Evolutionary conservation across 1,140 invertebrate species (phyloP), one percentile per base, ranked within the genome.

Genomic region (Tribolium castaneum): DNA sequence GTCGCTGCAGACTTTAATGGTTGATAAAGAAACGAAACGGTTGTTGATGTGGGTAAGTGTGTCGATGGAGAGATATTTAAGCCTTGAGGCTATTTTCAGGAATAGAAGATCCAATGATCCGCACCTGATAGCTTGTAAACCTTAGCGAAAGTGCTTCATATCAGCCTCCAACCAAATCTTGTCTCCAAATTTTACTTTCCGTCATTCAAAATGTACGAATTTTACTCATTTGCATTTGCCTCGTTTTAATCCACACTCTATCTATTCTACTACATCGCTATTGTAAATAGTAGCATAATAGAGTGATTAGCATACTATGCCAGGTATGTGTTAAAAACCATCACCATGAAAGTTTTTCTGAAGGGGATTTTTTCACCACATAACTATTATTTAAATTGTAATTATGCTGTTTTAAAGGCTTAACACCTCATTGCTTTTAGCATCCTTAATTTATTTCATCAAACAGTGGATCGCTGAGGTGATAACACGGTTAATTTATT

Each of bases 91-190:
- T 3, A 59, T 22, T 59, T 30, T 59, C 54, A 25, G 30, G 54
- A 59, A 25, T 30, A 59, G 54, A 59, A 59, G 54, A 59, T 59
- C 9, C 22, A 22, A 9, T 25, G 54, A 59, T 59, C 22, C 7
- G 54, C 54, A 59, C 54, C 54, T 30, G 54, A 59, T 59, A 59
- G 54, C 19, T 59, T 59, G 22, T 59, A 59, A 59, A 59, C 54
- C 54, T 30, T n/a, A 59, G 54, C 54, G 54, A 59, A 59, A 59
- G 54, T 59, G 54, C 54, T 59, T 25, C 10, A 12, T 22, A 45
- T 45, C 16, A 30, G 22, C 10, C 54, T 59, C 54, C 13, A 59
- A 25, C 10, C 54, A 22, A 59, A 14, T 19, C 54, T 59, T 59
- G 51, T 52, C 51, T 30, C 54, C 6, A 59, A 45, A 59, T 25